phyloP scores from a whole-genome alignment of 2,797 vertebrate genomes.

The Phalanger gymnotis region DNA sequence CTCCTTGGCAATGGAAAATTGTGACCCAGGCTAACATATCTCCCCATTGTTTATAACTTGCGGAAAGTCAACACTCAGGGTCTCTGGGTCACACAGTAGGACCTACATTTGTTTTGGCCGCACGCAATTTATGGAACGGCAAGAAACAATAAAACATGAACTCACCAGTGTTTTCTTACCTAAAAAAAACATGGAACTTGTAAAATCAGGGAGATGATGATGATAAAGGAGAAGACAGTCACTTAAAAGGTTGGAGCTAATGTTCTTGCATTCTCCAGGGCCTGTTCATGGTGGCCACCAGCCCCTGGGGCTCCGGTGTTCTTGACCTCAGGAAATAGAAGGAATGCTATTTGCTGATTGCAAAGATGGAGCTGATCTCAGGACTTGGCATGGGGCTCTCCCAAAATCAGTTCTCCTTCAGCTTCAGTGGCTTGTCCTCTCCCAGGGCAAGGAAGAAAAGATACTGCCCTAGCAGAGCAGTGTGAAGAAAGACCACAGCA shows the following conservation, averaged over 20 bases:
- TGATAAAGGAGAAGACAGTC: slow-evolving; percentile 88
- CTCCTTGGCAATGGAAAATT: slow-evolving; percentile 88
- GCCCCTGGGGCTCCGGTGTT: slow-evolving; percentile 79
- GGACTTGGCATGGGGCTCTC: slow-evolving; percentile 46
- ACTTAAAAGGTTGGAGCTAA: slow-evolving; percentile 85
- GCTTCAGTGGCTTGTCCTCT: not conserved
- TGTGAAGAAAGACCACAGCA: not conserved
- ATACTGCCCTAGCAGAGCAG: not conserved
- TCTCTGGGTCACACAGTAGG: slow-evolving; percentile 90
- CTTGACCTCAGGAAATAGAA: slow-evolving; percentile 54
- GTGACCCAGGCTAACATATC: slow-evolving; percentile 88
- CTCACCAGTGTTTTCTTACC: slow-evolving; percentile 89
- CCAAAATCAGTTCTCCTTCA: slow-evolving; percentile 4
- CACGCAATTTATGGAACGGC: slow-evolving; percentile 91
- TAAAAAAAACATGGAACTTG: slow-evolving; percentile 91
- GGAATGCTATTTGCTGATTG: slow-evolving; percentile 63
- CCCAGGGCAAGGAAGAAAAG: not conserved
- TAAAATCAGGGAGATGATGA: slow-evolving; percentile 89
- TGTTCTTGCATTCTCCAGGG: slow-evolving; percentile 81
- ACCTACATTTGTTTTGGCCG: slow-evolving; percentile 90
- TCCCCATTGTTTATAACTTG: slow-evolving; percentile 90
- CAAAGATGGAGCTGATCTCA: slow-evolving; percentile 55
- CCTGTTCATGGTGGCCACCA: slow-evolving; percentile 79
- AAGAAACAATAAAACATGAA: slow-evolving; percentile 90
- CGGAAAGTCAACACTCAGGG: slow-evolving; percentile 90